Evolutionary conservation across 2,113 vertebrate species (phyloP).

Genomic region (Orthonyx spaldingii): DNA sequence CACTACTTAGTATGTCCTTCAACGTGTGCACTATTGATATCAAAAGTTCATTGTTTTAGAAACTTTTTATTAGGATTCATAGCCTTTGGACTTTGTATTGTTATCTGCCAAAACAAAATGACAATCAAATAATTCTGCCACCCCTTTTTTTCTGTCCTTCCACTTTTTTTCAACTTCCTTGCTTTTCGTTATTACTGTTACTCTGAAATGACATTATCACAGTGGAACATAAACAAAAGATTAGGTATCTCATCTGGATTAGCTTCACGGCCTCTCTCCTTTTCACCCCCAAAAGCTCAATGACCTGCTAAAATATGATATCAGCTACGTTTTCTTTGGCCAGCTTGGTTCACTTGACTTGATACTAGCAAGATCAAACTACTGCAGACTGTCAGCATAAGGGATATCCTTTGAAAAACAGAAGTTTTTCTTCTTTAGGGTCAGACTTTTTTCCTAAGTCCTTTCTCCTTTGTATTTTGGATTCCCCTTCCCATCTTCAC

Average conservation of each 20-base stretch:
- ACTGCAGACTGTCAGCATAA: constrained; percentile 73
- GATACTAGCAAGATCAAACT: constrained; percentile 62
- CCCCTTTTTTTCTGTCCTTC: not conserved
- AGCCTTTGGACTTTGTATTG: constrained; percentile 27
- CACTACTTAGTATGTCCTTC: not conserved
- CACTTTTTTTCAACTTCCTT: constrained; percentile 64
- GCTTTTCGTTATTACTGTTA: constrained; percentile 48
- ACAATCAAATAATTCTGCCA: not conserved
- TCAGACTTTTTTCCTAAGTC: not conserved
- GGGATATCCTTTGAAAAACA: constrained; percentile 82
- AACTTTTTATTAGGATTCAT: not conserved
- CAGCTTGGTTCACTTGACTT: constrained; percentile 59
- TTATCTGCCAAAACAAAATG: constrained; percentile 55
- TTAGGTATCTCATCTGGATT: constrained; percentile 66
- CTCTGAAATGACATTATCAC: constrained; percentile 52
- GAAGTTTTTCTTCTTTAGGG: constrained; percentile 31
- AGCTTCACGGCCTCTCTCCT: constrained; percentile 61
- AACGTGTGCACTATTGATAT: not conserved
- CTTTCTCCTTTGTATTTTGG: constrained; percentile 4
- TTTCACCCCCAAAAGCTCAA: constrained; percentile 59
- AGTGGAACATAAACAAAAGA: constrained; percentile 71
- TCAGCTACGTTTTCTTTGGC: constrained; percentile 76
- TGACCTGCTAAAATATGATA: constrained; percentile 62
- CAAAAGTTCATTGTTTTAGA: not conserved
- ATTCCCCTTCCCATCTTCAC: not conserved